These are phyloP conservation scores for Corvus moneduloides DNA, from an alignment of 2,113 vertebrate species.

Conservation along the genomic window DNA sequence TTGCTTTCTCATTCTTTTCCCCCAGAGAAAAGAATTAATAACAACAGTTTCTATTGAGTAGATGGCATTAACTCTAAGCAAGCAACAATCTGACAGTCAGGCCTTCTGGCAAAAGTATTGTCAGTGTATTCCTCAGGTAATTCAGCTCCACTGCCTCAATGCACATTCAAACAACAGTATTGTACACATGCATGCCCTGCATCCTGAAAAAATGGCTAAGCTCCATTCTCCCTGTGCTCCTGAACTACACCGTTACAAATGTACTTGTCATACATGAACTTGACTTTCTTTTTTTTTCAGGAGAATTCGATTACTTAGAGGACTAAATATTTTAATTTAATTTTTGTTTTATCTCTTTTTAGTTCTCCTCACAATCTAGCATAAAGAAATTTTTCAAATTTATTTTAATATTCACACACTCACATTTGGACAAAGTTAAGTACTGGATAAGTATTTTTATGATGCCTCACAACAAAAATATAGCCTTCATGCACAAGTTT, in stretches of 20 bases:
- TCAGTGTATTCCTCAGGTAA: background rate
- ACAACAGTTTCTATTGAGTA: background rate
- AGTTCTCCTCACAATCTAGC: background rate
- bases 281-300: background rate
- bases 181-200: background rate
- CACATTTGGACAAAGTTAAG: background rate
- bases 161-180: accelerated
- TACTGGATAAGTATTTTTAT: background rate
- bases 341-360: background rate
- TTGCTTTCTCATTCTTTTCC: background rate
- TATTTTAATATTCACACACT: background rate
- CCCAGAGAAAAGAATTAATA: background rate
- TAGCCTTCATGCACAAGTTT: background rate
- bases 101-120: background rate
- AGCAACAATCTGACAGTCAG: background rate
- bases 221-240: background rate
- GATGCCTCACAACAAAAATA: background rate
- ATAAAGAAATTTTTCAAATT: background rate
- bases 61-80: background rate
- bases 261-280: background rate
- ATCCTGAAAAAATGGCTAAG: background rate
- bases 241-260: background rate
- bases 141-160: background rate
- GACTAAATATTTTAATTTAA: background rate
- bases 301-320: background rate